Evolutionary conservation across 64 coral and sea anemone genomes (phyloP).

Genomic region (Exaiptasia diaphana): DNA sequence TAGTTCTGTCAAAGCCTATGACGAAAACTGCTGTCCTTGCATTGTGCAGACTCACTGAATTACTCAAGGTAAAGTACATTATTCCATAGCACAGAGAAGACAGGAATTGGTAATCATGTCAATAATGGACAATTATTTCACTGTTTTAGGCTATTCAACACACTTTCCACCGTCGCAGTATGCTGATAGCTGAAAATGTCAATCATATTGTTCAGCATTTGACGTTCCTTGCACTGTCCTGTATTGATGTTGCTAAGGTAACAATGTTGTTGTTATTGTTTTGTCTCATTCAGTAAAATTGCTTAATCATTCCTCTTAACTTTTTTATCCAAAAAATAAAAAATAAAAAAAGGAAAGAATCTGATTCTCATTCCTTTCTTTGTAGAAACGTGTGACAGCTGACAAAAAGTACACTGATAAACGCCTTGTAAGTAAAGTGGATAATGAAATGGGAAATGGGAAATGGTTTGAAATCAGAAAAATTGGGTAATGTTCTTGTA

Average conservation of each 20-base stretch:
- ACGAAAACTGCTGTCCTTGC: slow-evolving; percentile 88
- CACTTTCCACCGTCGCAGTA: slow-evolving; percentile 95
- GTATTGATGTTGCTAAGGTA: slow-evolving; percentile 89
- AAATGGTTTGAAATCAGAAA: too few relatives aligned
- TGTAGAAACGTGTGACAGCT: slow-evolving; percentile 84
- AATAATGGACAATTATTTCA: neutral
- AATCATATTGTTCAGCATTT: slow-evolving; percentile 96
- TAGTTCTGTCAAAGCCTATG: slow-evolving; percentile 89
- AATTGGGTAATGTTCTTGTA: too few relatives aligned
- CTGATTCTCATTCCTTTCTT: too few relatives aligned
- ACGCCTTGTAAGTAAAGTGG: slow-evolving; percentile 72
- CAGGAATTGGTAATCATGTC: neutral
- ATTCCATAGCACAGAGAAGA: neutral
- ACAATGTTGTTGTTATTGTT: neutral
- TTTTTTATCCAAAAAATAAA: neutral
- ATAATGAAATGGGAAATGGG: too few relatives aligned
- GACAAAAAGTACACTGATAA: slow-evolving; percentile 98
- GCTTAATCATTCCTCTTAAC: neutral
- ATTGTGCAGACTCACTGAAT: slow-evolving; percentile 77
- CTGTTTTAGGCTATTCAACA: slow-evolving; percentile 82
- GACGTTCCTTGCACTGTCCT: slow-evolving; percentile 76
- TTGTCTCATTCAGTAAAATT: too few relatives aligned
- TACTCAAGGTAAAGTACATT: slow-evolving; percentile 66
- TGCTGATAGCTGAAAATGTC: slow-evolving; percentile 91
- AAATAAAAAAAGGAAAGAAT: neutral